Percentiles rank a stretch among this genome's conserved stretches.
phyloP scores from a whole-genome alignment of 2,113 vertebrate genomes.

The Chaetops frenatus region DNA sequence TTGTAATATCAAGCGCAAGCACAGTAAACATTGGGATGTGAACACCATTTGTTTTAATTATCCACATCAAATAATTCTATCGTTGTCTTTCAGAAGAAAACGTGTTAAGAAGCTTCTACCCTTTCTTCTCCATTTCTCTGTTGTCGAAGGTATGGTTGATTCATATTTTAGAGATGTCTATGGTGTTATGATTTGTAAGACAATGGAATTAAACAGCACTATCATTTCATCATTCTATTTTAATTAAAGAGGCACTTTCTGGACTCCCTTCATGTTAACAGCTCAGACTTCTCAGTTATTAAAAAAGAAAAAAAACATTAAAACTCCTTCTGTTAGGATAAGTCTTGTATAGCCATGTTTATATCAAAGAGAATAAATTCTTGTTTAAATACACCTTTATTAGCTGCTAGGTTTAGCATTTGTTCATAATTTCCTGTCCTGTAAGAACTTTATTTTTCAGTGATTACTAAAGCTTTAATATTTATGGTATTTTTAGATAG shows the following conservation, averaged over 20 bases:
- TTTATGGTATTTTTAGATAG: not conserved
- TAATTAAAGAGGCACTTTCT: not conserved
- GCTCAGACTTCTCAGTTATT: not conserved
- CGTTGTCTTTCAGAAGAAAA: not conserved
- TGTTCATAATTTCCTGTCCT: not conserved
- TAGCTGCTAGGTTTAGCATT: not conserved
- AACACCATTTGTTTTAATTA: constrained; percentile 41
- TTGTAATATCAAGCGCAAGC: not conserved
- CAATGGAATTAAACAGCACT: not conserved
- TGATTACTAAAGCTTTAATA: not conserved
- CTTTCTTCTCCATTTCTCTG: not conserved
- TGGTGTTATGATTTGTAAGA: not conserved
- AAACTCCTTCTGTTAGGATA: not conserved
- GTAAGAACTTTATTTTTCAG: not conserved
- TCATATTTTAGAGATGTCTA: not conserved
- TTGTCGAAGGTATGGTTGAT: not conserved
- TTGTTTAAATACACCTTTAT: not conserved
- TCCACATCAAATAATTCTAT: not conserved
- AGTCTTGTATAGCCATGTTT: not conserved
- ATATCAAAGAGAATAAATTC: not conserved
- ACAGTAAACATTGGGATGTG: constrained; percentile 6
- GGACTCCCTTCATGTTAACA: not conserved
- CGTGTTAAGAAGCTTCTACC: not conserved
- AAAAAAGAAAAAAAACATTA: not conserved
- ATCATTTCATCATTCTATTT: not conserved